Conservation (phyloP, 2,113 vertebrate species). For the Oplegnathus fasciatus region DNA sequence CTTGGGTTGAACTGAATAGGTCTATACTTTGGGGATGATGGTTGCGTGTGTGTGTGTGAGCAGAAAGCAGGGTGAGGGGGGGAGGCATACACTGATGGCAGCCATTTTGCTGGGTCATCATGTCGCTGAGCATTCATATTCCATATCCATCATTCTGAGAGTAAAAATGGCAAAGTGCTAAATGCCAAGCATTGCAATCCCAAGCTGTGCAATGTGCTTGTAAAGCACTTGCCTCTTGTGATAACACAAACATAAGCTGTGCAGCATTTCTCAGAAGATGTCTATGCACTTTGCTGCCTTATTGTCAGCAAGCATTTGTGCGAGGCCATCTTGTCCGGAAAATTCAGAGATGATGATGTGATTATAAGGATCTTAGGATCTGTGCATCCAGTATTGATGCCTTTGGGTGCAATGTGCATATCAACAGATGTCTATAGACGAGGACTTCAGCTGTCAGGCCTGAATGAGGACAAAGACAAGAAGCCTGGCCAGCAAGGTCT, state of each 20-base stretch:
- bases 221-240: conserved; percentile 32
- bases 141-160: conserved; percentile 62
- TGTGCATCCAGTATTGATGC: conserved; percentile 9
- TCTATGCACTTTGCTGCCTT: conserved; percentile 1
- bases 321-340: neutral
- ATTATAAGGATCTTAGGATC: neutral
- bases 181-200: conserved; percentile 60
- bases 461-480: conserved; percentile 18
- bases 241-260: conserved; percentile 20
- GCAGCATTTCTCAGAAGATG: neutral
- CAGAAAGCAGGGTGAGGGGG: neutral
- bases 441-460: neutral
- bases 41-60: neutral
- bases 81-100: neutral
- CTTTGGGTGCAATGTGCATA: conserved; percentile 30
- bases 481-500: conserved; percentile 10
- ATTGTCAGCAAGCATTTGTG: conserved; percentile 9
- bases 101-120: conserved; percentile 68
- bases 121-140: conserved; percentile 71
- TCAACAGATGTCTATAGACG: conserved; percentile 22
- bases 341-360: neutral
- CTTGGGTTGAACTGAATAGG: conserved; percentile 1
- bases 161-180: conserved; percentile 67
- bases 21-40: neutral
- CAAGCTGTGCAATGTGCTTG: conserved; percentile 31